A percentile compares a stretch with the other conserved stretches of the same genome.
phyloP scores from a whole-genome alignment of 2,797 vertebrate genomes.

The Brotula barbata region DNA sequence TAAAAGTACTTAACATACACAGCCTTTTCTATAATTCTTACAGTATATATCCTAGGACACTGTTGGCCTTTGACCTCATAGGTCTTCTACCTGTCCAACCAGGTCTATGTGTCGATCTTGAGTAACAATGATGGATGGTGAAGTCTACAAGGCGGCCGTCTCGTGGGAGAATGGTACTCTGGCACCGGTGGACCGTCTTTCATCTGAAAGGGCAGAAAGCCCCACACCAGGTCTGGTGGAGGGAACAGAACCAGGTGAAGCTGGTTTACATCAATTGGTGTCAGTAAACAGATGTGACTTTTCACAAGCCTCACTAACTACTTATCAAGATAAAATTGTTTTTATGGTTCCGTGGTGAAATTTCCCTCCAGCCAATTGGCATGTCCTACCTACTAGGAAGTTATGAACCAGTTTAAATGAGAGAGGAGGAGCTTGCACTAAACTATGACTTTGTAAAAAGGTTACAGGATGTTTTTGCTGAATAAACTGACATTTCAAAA shows the following conservation, averaged over 20 bases:
- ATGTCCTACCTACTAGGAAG: too few relatives aligned
- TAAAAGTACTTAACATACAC: neutral
- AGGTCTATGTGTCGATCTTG: conserved; percentile 48
- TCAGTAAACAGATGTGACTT: neutral
- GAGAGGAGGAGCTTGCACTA: too few relatives aligned
- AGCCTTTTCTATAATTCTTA: neutral
- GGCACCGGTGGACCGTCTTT: conserved; percentile 79
- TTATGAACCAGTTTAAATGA: too few relatives aligned
- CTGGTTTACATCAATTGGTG: too few relatives aligned
- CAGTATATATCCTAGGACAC: neutral
- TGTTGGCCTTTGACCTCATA: conserved; percentile 38
- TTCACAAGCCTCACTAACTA: too few relatives aligned
- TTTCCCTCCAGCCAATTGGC: too few relatives aligned
- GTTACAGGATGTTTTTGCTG: too few relatives aligned
- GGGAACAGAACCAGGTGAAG: conserved; percentile 92
- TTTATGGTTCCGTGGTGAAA: too few relatives aligned
- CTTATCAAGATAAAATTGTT: too few relatives aligned
- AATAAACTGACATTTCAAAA: too few relatives aligned
- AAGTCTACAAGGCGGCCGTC: conserved; percentile 76
- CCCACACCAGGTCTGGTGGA: conserved; percentile 91
- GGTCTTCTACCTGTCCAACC: conserved; percentile 8
- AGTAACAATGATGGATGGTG: conserved; percentile 82
- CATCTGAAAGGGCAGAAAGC: conserved; percentile 85
- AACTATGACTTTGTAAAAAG: too few relatives aligned
- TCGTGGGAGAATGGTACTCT: conserved; percentile 81